Base-by-base conservation (phyloP, 64 coral and sea anemone genomes). In the Montipora cactus region DNA sequence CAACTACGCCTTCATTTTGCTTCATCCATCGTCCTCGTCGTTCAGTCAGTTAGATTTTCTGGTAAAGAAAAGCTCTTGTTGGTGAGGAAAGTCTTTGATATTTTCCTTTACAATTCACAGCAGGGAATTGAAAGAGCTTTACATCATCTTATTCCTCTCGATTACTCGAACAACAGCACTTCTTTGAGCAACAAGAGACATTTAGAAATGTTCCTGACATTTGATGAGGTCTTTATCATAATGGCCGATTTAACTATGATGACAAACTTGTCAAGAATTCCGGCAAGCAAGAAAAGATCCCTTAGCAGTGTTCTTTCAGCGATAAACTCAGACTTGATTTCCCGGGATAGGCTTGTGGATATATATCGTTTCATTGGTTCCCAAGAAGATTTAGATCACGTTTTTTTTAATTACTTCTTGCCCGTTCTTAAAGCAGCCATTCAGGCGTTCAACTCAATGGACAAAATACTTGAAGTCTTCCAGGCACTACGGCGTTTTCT, bases 301-400 rank as follows among this genome's bases (percentile, higher is more conserved):
- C 5, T 86, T 13, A 21, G 16, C 28, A 21, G 16, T 5, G 64
- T 49, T 4, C 15, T 86, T 4, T 70, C 64, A 45, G 71, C 0
- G 8, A 71, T 20, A 4, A 86, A 11, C 8, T 23, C 6, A 7
- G 11, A 50, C 9, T n/a, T 18, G 14, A n/a, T 6, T 11, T 71
- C 66, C 3, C 11, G 19, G 46, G 62, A 22, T 6, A 71, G 68
- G 19, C 14, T 71, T 5, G 82, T 22, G 8, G 82, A 86, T 2
- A 25, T 86, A 1, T 71, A 70, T 22, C 3, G 19, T 48, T 86
- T 86, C 45, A 86, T 86, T 86, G 46, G 62, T 21, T 22, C 82
- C 0, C n/a, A 22, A 70, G 14, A 71, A n/a, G 61, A 86, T 48
- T n/a, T 71, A 49, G 62, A 23, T 51, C 14, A 86, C 18, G 46